Evolutionary conservation across 2,888 invertebrate species (phyloP).

Genomic region (Anodontia alba): DNA sequence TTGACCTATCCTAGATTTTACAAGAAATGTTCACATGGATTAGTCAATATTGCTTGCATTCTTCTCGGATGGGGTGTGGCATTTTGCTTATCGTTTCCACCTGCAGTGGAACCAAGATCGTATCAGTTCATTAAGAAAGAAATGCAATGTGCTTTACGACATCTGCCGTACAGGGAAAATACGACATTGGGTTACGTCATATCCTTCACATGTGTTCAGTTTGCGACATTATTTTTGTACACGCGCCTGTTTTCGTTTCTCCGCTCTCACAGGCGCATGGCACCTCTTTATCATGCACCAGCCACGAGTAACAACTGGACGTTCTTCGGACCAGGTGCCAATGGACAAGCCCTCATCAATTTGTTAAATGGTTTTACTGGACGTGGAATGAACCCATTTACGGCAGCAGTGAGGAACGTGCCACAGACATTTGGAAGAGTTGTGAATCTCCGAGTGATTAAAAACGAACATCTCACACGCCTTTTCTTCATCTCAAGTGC

Average conservation of each 20-base stretch:
- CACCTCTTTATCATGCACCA: slow-evolving; percentile 77
- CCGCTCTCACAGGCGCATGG: slow-evolving; percentile 78
- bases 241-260: slow-evolving; percentile 77
- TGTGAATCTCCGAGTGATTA: slow-evolving; percentile 74
- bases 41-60: slow-evolving; percentile 71
- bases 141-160: slow-evolving; percentile 79
- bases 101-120: slow-evolving; percentile 78
- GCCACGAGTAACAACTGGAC: slow-evolving; percentile 81
- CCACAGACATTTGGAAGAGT: slow-evolving; percentile 69
- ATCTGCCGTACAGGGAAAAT: slow-evolving; percentile 77
- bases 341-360: slow-evolving; percentile 78
- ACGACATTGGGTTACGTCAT: slow-evolving; percentile 80
- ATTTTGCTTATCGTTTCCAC: slow-evolving; percentile 79
- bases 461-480: slow-evolving; percentile 78
- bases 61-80: slow-evolving; percentile 77
- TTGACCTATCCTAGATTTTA: slow-evolving; percentile 74
- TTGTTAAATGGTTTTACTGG: slow-evolving; percentile 78
- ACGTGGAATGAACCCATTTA: slow-evolving; percentile 65
- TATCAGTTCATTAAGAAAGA: slow-evolving; percentile 78
- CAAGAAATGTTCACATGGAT: slow-evolving; percentile 74
- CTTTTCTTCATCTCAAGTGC: slow-evolving; percentile 76
- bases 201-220: slow-evolving; percentile 72
- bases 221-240: slow-evolving; percentile 74
- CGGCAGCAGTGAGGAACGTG: slow-evolving; percentile 65
- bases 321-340: slow-evolving; percentile 80